Base-by-base conservation (phyloP, 1,140 invertebrate species). In the Dreissena polymorpha region DNA sequence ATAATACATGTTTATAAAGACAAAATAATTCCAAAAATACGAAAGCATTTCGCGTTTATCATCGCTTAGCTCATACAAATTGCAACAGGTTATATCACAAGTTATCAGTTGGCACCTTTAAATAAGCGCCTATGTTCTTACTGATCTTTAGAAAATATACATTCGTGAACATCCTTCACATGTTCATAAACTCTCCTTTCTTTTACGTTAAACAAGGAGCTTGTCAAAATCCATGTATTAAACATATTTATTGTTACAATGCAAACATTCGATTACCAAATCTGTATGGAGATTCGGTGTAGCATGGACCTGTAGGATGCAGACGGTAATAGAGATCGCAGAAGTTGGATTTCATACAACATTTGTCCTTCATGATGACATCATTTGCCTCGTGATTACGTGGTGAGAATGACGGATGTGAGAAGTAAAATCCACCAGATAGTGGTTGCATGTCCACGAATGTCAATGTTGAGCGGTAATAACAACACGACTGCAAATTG, bases 401-500 rank as follows among this genome's bases (percentile, higher is more conserved):
- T 60, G 57, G 57, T 6, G 3, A 60, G 21, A 60, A 60, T 18
- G 57, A 18, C 16, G 57, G 57, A 60, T 60, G 57, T n/a, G 16
- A 60, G 21, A n/a, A 23, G 57, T 60, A 23, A 60, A 60, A 60
- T 23, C 57, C 57, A n/a, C 57, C 57, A 60, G 57, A 60, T 18
- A n/a, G 16, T 23, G 57, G 57, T 60, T 18, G 16, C 21, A 60
- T 60, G 16, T 60, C 57, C 16, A 60, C 57, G 21, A 60, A 60
- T 3, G 16, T 60, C 57, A 23, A 60, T 60, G 57, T 60, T 2
- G 16, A n/a, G 12, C 57, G 25, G 70, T 73, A 49, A 53, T 73
- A 73, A 21, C 70, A 73, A 55, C 70, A 73, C 55, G 70, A 53
- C 70, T 73, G 50, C 23, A 73, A 39, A n/a, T 68, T 2, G 2